Conservation (phyloP, 2,797 vertebrate genomes). For the Ctenopoma kingsleyae region DNA sequence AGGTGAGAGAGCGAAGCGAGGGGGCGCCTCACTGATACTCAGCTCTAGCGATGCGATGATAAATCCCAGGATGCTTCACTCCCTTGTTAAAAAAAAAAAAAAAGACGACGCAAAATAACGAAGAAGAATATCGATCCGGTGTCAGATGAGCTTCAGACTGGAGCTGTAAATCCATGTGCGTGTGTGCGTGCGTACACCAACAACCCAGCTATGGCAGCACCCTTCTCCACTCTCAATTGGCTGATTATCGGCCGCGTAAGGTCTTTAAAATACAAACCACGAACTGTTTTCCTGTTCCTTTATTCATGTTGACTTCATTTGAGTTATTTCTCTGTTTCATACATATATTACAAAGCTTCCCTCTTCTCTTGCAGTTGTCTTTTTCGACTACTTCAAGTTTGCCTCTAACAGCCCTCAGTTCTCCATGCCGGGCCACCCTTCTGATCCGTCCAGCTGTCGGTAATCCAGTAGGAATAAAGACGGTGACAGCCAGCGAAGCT, state of each 20-base stretch:
- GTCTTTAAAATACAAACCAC: slow-evolving; percentile 51
- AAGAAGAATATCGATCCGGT: slow-evolving; percentile 72
- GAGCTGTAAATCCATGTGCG: slow-evolving; percentile 78
- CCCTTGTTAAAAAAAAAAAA: slow-evolving; percentile 56
- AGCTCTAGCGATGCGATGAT: slow-evolving; percentile 74
- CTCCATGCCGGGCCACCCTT: slow-evolving; percentile 39
- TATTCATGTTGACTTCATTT: slow-evolving; percentile 5
- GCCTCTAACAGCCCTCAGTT: slow-evolving; percentile 32
- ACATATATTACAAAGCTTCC: not conserved
- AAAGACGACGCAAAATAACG: slow-evolving; percentile 54
- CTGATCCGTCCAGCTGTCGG: slow-evolving; percentile 61
- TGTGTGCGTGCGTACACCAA: slow-evolving; percentile 65
- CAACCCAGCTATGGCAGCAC: slow-evolving; percentile 66
- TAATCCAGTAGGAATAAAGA: slow-evolving; percentile 70
- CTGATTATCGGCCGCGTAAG: slow-evolving; percentile 59
- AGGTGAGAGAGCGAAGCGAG: slow-evolving; percentile 65
- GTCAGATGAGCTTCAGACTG: slow-evolving; percentile 64
- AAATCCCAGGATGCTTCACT: slow-evolving; percentile 82
- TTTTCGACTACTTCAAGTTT: slow-evolving; percentile 59
- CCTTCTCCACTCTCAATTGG: slow-evolving; percentile 54
- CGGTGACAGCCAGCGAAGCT: slow-evolving; percentile 52
- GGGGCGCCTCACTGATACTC: slow-evolving; percentile 69
- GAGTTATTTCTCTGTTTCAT: slow-evolving; percentile 30
- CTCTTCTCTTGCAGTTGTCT: slow-evolving; percentile 31
- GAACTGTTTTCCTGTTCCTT: slow-evolving; percentile 9